These are phyloP conservation scores for Ochotona curzoniae DNA, from an alignment of 2,113 vertebrate species.

Conservation along the genomic window DNA sequence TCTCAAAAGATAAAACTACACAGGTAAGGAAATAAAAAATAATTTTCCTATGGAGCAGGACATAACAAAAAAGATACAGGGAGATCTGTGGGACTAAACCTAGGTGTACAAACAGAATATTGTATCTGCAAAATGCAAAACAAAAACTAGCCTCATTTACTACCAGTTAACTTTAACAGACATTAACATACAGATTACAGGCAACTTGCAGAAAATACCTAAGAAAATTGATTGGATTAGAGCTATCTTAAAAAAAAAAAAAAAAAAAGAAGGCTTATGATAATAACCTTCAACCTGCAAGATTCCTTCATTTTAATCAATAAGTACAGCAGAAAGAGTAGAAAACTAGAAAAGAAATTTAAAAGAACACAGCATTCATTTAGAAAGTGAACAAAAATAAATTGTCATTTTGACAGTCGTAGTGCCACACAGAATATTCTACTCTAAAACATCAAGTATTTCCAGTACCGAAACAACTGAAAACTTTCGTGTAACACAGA, in stretches of 20 bases:
- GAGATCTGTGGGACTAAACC: neutral
- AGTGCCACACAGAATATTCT: neutral
- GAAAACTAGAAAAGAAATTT: neutral
- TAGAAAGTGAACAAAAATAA: neutral
- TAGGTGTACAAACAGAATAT: neutral
- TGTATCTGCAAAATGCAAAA: neutral
- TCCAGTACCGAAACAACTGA: neutral
- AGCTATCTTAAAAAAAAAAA: neutral
- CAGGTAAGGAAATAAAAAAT: neutral
- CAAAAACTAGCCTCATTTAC: neutral
- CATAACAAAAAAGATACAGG: neutral
- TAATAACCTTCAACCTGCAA: neutral
- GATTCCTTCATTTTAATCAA: neutral
- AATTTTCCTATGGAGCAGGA: neutral
- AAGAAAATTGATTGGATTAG: constrained; percentile 15
- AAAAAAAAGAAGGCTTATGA: neutral
- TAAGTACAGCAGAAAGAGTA: neutral
- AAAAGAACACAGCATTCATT: constrained; percentile 3
- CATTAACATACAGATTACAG: neutral
- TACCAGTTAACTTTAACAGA: neutral
- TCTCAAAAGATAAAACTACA: neutral
- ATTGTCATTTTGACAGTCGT: neutral
- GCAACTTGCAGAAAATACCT: neutral
- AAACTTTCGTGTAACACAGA: neutral
- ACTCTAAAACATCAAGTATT: constrained; percentile 14